A percentile compares a stretch with the other conserved stretches of the same genome.
Evolutionary conservation across 2,113 vertebrate genomes (phyloP).

Genomic region (Pyrgilauda ruficollis): DNA sequence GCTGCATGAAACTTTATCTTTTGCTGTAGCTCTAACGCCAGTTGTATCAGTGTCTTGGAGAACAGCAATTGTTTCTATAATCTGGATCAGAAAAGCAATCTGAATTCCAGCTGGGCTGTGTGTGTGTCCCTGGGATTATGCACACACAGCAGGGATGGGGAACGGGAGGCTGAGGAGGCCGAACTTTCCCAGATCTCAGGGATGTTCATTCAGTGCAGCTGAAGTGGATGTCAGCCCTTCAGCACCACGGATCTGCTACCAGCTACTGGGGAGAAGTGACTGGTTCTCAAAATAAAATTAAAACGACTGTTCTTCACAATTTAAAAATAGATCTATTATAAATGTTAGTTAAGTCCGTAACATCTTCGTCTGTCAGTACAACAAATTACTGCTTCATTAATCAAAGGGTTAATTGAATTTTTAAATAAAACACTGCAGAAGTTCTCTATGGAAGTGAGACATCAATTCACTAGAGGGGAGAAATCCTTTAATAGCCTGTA

Average conservation of each 20-base stretch:
- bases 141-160: not conserved
- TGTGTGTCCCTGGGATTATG: not conserved
- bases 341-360: not conserved
- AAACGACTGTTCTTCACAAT: not conserved
- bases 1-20: not conserved
- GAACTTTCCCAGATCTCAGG: not conserved
- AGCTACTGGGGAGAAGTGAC: not conserved
- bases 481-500: constrained; percentile 64
- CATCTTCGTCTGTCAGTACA: not conserved
- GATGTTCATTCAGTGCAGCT: not conserved
- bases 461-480: constrained; percentile 21
- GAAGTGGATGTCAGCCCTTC: not conserved
- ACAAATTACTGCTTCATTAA: constrained; percentile 10
- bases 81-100: not conserved
- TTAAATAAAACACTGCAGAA: constrained; percentile 37
- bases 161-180: not conserved
- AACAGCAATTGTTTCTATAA: not conserved
- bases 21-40: not conserved
- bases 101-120: not conserved
- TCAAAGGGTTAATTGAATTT: constrained; percentile 54
- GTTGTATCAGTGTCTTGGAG: not conserved
- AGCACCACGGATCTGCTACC: not conserved
- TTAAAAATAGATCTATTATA: not conserved
- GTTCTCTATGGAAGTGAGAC: constrained; percentile 33
- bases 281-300: not conserved